Percentiles rank a stretch among this genome's conserved stretches.
phyloP scores from a whole-genome alignment of 2,113 vertebrate genomes.

The Gymnorhina tibicen region DNA sequence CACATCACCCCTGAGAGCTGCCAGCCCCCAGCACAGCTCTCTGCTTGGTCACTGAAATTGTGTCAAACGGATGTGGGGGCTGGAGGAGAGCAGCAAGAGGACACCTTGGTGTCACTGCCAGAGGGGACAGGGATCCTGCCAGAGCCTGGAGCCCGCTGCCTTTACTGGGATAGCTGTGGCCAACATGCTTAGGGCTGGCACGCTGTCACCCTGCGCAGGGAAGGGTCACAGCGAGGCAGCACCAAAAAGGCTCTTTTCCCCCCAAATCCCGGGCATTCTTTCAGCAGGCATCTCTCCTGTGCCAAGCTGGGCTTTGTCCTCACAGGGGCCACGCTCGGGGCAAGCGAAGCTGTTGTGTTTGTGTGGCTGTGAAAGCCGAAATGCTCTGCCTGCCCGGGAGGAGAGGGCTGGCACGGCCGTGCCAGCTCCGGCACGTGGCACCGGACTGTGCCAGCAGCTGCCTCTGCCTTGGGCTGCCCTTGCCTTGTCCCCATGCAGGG shows the following conservation, averaged over 20 bases:
- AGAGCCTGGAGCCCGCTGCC: not conserved
- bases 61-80: not conserved
- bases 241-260: not conserved
- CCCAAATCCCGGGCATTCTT: not conserved
- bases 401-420: not conserved
- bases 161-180: not conserved
- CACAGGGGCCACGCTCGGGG: not conserved
- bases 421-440: not conserved
- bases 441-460: not conserved
- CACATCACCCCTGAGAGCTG: not conserved
- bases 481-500: not conserved
- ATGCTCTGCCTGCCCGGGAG: not conserved
- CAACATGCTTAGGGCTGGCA: fast-evolving
- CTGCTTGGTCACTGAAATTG: not conserved
- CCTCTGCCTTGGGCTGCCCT: not conserved
- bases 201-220: not conserved
- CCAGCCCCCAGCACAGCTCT: not conserved
- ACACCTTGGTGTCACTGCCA: not conserved
- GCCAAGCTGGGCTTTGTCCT: not conserved
- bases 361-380: not conserved
- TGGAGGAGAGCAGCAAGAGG: not conserved
- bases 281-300: not conserved
- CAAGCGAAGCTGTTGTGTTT: not conserved
- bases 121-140: not conserved
- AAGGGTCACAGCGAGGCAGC: not conserved